These are phyloP conservation scores for Diabrotica balteata DNA, from an alignment of 2,888 invertebrate species.

Conservation along the genomic window DNA sequence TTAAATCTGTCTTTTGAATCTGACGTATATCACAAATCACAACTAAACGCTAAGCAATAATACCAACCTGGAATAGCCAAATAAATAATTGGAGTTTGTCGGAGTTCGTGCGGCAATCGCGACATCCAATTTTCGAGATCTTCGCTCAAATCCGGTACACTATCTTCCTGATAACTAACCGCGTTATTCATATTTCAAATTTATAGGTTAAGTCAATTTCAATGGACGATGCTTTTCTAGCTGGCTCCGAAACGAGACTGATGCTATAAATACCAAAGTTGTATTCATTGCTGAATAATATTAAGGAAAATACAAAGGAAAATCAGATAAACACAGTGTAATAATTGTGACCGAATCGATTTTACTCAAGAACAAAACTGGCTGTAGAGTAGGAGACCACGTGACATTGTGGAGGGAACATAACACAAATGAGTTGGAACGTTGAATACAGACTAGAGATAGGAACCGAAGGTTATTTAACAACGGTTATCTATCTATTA, in stretches of 20 bases:
- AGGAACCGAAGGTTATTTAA: constrained; percentile 12
- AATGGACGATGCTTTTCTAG: constrained; percentile 5
- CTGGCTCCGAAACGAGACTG: constrained; percentile 14
- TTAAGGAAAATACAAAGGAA: constrained; percentile 28
- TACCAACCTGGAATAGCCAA: constrained; percentile 79
- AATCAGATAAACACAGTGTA: constrained; percentile 25
- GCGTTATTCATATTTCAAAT: constrained; percentile 14
- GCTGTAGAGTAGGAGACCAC: constrained; percentile 11
- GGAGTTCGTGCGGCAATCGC: constrained; percentile 67
- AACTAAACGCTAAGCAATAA: background rate
- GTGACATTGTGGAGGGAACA: constrained; percentile 14
- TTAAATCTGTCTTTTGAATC: no score
- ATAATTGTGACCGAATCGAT: constrained; percentile 25
- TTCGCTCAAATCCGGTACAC: constrained; percentile 38
- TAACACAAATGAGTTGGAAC: constrained; percentile 7
- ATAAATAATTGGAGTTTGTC: constrained; percentile 70
- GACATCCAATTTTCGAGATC: constrained; percentile 77
- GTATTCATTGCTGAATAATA: constrained; percentile 25
- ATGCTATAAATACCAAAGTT: constrained; percentile 22
- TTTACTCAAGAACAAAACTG: constrained; percentile 28
- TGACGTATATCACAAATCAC: no score
- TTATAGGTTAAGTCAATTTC: constrained; percentile 3
- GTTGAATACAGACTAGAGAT: constrained; percentile 9
- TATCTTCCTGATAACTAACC: constrained; percentile 9
- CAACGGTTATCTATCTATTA: background rate